Base-by-base conservation (phyloP, 1,140 invertebrate genomes). In the Ceratosolen solmsi region DNA sequence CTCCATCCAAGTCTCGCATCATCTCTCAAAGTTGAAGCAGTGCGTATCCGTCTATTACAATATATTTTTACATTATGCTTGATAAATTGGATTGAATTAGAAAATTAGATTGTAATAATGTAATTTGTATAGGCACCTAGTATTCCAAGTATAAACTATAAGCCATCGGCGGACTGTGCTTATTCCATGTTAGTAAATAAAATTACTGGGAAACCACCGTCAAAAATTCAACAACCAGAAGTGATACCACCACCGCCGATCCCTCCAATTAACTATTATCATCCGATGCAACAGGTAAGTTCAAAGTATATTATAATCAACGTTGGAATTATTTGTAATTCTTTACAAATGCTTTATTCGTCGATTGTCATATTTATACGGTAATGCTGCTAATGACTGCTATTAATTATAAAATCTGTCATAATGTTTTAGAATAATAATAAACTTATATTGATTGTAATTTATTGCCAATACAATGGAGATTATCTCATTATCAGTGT, bases 181-280 rank as follows among this genome's bases (percentile, higher is more conserved):
- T 97, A 97, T 89, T 96, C 95, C 20, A 95, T 96, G 92, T 92
- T 97, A 65, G 95, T 97, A 25, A 96, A 94, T 85, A 95, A 95
- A 89, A 96, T 97, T 82, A 95, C 95, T 82, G 95, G 95, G n/a
- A 94, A 94, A 84, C 93, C 92, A 80, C 90, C 93, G 9, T 85
- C 90, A 38, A 88, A 89, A 82, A 68, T 82, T 51, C 87, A 84
- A 60, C 79, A 70, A 65, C 22, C 82, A 2, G 87, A 90, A 36
- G 46, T 87, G 0, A 63, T 84, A 22, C 51, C 87, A 51, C 90
- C 88, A 51, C 85, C 88, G 33, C 81, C 86, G 68, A 81, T 85
- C 20, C 79, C 87, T 49, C 58, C 84, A 68, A 25, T 68, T 65
- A 87, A 86, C 79, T 91, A 89, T 83, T 92, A 90, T 86, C 89